These are phyloP conservation scores for Perca fluviatilis DNA, from an alignment of 2,113 vertebrate genomes.

Conservation along the genomic window DNA sequence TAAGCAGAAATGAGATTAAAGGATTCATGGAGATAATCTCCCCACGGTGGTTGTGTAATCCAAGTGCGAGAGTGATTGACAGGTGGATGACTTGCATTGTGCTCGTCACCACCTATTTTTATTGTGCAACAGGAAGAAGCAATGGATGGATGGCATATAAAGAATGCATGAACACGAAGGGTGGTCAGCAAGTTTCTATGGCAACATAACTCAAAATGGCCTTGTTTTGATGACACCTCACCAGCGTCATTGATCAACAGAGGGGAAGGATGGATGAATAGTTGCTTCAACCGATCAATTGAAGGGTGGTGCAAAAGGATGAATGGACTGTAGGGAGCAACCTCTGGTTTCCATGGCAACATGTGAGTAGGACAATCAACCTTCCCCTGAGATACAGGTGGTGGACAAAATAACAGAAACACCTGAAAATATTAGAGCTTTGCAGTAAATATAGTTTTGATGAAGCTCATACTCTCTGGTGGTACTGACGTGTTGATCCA, in stretches of 20 bases:
- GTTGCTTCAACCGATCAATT: constrained; percentile 16
- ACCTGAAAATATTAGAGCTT: neutral
- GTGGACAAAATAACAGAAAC: neutral
- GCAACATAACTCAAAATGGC: constrained; percentile 37
- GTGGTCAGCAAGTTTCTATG: constrained; percentile 58
- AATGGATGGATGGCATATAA: neutral
- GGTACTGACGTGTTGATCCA: neutral
- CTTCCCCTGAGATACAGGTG: constrained; percentile 4
- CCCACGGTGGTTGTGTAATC: constrained; percentile 44
- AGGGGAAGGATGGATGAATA: constrained; percentile 12
- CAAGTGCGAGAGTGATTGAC: constrained; percentile 39
- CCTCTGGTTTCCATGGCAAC: constrained; percentile 63
- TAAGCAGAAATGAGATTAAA: constrained; percentile 46
- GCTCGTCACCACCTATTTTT: constrained; percentile 26
- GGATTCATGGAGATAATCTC: constrained; percentile 48
- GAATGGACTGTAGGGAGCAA: constrained; percentile 7
- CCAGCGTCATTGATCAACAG: constrained; percentile 22
- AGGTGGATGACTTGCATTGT: constrained; percentile 26
- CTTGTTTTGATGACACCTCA: constrained; percentile 22
- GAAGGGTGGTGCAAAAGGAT: constrained; percentile 26
- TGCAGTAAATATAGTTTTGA: neutral
- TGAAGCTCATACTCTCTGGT: neutral
- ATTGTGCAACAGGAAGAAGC: neutral
- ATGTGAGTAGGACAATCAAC: neutral
- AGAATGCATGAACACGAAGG: neutral